Conservation (phyloP, 35 echinoderm and acorn worm genomes). For the Lytechinus pictus region DNA sequence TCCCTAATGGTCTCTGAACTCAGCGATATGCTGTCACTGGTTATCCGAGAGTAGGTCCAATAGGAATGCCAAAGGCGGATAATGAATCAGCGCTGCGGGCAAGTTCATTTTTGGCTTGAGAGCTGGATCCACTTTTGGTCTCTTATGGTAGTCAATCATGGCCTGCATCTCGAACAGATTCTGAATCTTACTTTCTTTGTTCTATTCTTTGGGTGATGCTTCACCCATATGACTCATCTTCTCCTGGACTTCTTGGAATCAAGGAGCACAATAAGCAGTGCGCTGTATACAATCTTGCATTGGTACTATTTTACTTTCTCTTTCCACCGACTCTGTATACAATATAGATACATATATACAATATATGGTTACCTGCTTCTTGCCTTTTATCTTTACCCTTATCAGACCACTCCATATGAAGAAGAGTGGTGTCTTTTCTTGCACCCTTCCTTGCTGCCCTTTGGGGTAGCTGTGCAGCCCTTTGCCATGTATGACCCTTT, state of each 20-base stretch:
- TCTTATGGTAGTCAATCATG: neutral
- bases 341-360: too few species aligned
- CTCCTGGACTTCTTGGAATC: too few species aligned
- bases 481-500: slow-evolving; percentile 28
- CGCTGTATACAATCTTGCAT: too few species aligned
- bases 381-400: too few species aligned
- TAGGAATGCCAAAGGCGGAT: neutral
- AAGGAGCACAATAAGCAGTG: too few species aligned
- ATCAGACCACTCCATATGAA: slow-evolving; percentile 17
- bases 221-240: too few species aligned
- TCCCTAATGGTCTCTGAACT: neutral
- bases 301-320: too few species aligned
- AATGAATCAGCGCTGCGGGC: neutral
- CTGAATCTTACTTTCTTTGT: too few species aligned
- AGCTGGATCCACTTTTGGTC: neutral
- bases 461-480: neutral
- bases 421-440: slow-evolving; percentile 63
- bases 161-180: neutral
- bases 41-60: neutral
- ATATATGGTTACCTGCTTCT: too few species aligned
- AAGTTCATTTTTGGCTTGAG: neutral
- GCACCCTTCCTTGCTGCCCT: slow-evolving; percentile 48
- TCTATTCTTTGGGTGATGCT: too few species aligned
- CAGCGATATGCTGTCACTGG: neutral
- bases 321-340: too few species aligned